Percentiles rank a stretch among this genome's conserved stretches.
These are phyloP conservation scores for Pedetes capensis DNA, from an alignment of 2,113 vertebrate species.

Conservation along the genomic window DNA sequence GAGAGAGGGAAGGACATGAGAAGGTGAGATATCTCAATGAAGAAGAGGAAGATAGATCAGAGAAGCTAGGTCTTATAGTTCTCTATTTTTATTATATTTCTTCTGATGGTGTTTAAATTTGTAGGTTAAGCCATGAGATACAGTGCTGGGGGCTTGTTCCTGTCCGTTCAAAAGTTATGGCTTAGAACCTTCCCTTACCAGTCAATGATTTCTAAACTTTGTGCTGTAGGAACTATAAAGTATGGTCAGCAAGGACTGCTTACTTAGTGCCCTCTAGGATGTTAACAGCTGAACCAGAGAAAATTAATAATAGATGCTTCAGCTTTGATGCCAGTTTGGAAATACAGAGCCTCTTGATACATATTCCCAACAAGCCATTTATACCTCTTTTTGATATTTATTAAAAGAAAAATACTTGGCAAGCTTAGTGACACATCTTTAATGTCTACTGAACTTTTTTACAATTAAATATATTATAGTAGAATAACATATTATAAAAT, in stretches of 20 bases:
- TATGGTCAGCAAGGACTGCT: slow-evolving; percentile 11
- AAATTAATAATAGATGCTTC: slow-evolving; percentile 45
- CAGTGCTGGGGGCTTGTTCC: neutral
- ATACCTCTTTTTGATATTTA: slow-evolving; percentile 40
- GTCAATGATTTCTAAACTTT: slow-evolving; percentile 45
- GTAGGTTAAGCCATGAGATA: neutral
- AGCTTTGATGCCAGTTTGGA: slow-evolving; percentile 1
- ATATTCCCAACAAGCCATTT: slow-evolving; percentile 64
- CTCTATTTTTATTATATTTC: neutral
- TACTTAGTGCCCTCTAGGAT: slow-evolving; percentile 50
- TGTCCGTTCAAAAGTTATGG: neutral
- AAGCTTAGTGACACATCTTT: neutral
- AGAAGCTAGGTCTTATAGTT: neutral
- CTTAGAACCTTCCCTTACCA: neutral
- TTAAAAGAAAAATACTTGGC: slow-evolving; percentile 62
- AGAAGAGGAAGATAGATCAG: neutral
- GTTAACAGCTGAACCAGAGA: slow-evolving; percentile 22
- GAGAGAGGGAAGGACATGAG: neutral
- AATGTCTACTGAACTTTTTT: neutral
- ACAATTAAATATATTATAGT: neutral
- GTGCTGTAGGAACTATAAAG: neutral
- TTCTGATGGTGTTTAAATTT: neutral
- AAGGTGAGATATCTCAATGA: neutral
- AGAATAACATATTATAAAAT: neutral
- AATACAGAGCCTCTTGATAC: neutral